Conservation (phyloP, 2,888 invertebrate genomes). For the Isotomurus palustris region DNA sequence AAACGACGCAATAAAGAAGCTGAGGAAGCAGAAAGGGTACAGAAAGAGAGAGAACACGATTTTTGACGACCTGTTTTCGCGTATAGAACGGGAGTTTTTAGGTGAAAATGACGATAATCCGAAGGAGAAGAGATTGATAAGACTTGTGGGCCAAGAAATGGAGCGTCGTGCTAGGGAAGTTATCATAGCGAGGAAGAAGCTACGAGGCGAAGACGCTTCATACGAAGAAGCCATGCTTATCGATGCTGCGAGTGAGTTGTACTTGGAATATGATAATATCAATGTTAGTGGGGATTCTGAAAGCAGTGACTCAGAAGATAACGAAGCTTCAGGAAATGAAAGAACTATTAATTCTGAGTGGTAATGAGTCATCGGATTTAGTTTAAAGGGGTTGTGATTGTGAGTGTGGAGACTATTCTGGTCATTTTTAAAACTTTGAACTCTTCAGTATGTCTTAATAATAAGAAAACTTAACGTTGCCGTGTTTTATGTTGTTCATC, state of each 20-base stretch:
- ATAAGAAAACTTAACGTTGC: too few species aligned
- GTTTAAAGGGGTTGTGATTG: too few species aligned
- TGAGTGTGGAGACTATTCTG: too few species aligned
- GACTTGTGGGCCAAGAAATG: conserved; percentile 30
- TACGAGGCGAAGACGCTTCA: conserved; percentile 17
- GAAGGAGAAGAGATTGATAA: conserved; percentile 29
- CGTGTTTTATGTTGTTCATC: too few species aligned
- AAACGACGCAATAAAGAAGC: conserved; percentile 28
- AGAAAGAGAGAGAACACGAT: conserved; percentile 26
- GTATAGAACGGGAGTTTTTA: conserved; percentile 34
- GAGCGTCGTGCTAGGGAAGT: conserved; percentile 26
- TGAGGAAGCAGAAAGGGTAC: conserved; percentile 29
- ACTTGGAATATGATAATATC: conserved; percentile 12
- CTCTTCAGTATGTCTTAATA: too few species aligned
- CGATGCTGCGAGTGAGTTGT: conserved; percentile 28
- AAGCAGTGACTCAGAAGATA: background rate
- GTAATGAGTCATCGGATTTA: too few species aligned
- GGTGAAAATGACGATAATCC: conserved; percentile 38
- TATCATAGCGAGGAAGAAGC: conserved; percentile 21
- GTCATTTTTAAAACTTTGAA: too few species aligned
- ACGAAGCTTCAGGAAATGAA: background rate
- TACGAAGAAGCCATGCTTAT: conserved; percentile 22
- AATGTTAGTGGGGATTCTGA: background rate
- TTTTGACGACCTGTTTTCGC: conserved; percentile 35
- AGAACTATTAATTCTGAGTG: too few species aligned